Evolutionary conservation across 2,797 vertebrate genomes (phyloP).

Genomic region (Cercopithecus mitis): DNA sequence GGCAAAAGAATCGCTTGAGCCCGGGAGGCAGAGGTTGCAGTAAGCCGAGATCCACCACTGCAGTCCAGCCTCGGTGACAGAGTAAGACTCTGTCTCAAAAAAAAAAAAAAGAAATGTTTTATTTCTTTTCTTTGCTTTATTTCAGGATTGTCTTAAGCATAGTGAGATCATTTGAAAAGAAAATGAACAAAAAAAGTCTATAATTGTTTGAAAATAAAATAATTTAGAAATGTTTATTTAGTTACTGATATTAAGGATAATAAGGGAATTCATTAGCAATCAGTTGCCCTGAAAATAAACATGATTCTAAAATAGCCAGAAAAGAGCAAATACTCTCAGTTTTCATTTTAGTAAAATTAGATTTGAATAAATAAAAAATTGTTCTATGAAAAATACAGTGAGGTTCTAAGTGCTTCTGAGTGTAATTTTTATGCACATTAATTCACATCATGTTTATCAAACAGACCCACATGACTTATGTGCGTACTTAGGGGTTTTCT

Average conservation of each 20-base stretch:
- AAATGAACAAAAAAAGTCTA: background rate
- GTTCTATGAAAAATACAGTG: background rate
- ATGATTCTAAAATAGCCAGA: background rate
- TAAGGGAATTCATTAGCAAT: background rate
- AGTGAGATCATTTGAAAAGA: background rate
- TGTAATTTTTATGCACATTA: background rate
- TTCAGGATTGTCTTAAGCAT: background rate
- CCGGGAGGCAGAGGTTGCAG: background rate
- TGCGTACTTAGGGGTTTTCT: slow-evolving; percentile 2
- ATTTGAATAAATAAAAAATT: background rate
- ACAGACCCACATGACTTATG: background rate
- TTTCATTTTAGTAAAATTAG: background rate
- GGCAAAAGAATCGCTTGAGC: background rate
- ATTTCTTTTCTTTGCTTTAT: background rate
- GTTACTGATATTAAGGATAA: background rate
- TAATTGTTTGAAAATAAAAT: slow-evolving; percentile 43
- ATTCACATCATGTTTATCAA: background rate
- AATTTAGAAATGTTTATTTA: background rate
- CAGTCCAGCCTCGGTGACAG: background rate
- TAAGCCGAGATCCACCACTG: accelerated
- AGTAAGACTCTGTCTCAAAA: background rate
- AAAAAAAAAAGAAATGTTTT: background rate
- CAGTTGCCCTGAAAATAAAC: background rate
- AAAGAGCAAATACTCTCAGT: background rate
- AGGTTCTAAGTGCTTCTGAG: background rate